Evolutionary conservation across 2,113 vertebrate species (phyloP).

Genomic region (Leptosomus discolor): DNA sequence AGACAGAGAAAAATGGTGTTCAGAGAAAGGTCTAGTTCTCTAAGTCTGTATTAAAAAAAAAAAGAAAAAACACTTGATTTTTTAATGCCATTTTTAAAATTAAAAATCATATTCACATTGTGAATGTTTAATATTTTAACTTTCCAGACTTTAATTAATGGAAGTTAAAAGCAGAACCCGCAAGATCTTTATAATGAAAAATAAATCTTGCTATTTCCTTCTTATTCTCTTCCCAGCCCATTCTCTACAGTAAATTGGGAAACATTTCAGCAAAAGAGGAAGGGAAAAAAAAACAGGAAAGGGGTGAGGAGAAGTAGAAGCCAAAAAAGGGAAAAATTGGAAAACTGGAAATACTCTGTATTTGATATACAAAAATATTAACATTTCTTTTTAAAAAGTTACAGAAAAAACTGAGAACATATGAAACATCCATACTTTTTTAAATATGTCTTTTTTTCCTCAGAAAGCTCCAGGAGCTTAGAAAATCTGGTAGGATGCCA

Average conservation of each 20-base stretch:
- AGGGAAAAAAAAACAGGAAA: neutral
- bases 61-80: neutral
- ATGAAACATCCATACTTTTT: neutral
- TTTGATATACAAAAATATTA: neutral
- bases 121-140: neutral
- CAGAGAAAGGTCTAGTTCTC: neutral
- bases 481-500: neutral
- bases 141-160: neutral
- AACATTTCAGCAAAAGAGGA: neutral
- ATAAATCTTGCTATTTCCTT: neutral
- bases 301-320: neutral
- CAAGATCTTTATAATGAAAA: neutral
- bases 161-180: neutral
- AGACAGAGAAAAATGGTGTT: neutral
- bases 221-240: neutral
- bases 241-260: neutral
- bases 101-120: neutral
- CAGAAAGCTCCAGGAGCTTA: neutral
- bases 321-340: neutral
- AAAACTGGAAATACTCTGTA: neutral
- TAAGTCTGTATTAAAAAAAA: neutral
- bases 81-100: neutral
- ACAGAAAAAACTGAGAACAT: neutral
- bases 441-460: neutral
- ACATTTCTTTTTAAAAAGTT: neutral